Conservation (phyloP, 2,888 invertebrate species). For the Dusona sp. region DNA sequence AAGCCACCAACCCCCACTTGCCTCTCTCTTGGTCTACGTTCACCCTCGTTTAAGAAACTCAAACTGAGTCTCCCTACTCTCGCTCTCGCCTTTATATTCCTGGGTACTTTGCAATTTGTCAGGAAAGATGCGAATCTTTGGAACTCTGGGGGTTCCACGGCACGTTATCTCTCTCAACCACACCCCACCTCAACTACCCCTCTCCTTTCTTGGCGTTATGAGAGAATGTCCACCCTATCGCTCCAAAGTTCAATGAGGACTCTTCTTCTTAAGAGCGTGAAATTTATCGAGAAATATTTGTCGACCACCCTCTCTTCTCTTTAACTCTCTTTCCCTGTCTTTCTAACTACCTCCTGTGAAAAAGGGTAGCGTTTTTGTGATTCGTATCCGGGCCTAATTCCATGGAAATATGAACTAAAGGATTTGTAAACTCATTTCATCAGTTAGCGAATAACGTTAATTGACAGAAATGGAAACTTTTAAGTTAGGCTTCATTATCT, state of each 20-base stretch:
- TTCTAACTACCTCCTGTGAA: neutral
- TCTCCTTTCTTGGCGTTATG: slow-evolving; percentile 6
- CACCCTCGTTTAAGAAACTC: slow-evolving; percentile 10
- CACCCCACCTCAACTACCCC: neutral
- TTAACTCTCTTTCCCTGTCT: neutral
- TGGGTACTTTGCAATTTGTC: slow-evolving; percentile 78
- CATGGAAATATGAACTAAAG: no score
- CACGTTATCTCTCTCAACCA: neutral
- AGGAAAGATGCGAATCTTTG: slow-evolving; percentile 76
- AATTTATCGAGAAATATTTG: slow-evolving; percentile 66
- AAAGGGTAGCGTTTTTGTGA: neutral
- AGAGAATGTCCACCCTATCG: slow-evolving; percentile 45
- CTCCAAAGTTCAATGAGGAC: slow-evolving; percentile 26
- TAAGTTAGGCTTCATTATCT: neutral
- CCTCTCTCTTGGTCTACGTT: slow-evolving; percentile 1
- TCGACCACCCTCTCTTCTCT: slow-evolving; percentile 32
- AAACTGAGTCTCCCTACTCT: slow-evolving; percentile 24
- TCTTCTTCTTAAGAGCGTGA: slow-evolving; percentile 46
- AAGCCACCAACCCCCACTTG: neutral
- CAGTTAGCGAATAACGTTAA: neutral
- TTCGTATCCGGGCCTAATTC: neutral
- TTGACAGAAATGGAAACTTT: neutral
- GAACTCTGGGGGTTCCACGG: slow-evolving; percentile 5
- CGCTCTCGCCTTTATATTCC: slow-evolving; percentile 48
- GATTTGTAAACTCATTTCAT: neutral